Conservation (phyloP, 2,888 invertebrate species). For the Petrolisthes cinctipes region DNA sequence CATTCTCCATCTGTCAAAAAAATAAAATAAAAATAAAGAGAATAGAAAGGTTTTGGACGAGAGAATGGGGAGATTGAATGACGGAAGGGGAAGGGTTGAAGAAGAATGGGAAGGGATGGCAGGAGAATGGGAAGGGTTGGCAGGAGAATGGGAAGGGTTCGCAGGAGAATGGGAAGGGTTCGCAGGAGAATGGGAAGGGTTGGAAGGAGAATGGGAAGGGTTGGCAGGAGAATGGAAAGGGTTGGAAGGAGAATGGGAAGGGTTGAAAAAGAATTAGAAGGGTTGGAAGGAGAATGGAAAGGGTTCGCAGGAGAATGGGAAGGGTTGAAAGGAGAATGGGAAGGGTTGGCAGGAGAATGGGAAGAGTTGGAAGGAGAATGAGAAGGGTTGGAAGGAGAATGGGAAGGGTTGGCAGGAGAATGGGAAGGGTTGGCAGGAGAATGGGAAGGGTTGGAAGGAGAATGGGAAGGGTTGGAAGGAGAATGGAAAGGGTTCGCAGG, state of each 20-base stretch:
- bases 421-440: too few relatives aligned
- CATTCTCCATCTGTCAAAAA: neutral
- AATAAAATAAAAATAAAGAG: neutral
- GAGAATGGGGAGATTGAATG: too few relatives aligned
- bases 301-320: too few relatives aligned
- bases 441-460: neutral
- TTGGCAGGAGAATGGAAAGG: too few relatives aligned
- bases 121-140: neutral
- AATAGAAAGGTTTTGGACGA: neutral
- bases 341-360: too few relatives aligned
- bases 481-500: neutral
- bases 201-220: too few relatives aligned
- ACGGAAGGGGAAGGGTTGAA: neutral
- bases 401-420: too few relatives aligned
- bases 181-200: constrained; percentile 2
- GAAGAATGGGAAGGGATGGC: neutral
- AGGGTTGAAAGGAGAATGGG: too few relatives aligned
- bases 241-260: neutral
- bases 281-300: too few relatives aligned
- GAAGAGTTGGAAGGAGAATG: too few relatives aligned
- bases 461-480: neutral
- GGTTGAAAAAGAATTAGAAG: too few relatives aligned
- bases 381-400: too few relatives aligned
- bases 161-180: neutral
- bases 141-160: neutral